Base-by-base conservation (phyloP, 2,113 vertebrate genomes). In the Maccullochella peelii region DNA sequence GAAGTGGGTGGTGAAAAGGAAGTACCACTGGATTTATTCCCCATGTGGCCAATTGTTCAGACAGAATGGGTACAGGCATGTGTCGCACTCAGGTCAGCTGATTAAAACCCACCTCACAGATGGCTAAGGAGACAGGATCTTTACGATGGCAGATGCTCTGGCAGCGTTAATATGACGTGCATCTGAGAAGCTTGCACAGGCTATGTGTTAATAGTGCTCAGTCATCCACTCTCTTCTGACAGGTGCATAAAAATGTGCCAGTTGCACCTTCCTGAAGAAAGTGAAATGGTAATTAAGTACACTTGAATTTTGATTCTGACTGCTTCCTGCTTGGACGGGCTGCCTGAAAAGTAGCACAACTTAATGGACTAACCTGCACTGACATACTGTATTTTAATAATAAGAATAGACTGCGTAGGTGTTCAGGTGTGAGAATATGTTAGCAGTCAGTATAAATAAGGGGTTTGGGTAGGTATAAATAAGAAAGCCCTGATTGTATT, bases 61-160 rank as follows among this genome's bases (percentile, higher is more conserved):
- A 77, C 57, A 80, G 30, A 79, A 47, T 77, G 36, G 36, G 52
- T 10, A 25, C 7, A 76, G 73, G 77, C 55, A 15, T 74, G 73
- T 71, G 86, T 27, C 72, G 21, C 15, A 23, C 23, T 83, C 55
- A 36, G 54, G n/a, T 83, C 75, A 82, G 73, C 85, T 79, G 63
- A 88, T 90, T 89, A 75, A 88, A 88, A 50, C 38, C 52, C 75
- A 65, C 63, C 38, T 79, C 79, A 82, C 89, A 91, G 86, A 92
- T 73, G 69, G 73, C 42, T 84, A 63, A 83, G 63, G 70, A 87
- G 67, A 50, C 38, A 20, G 61, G 62, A 88, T 73, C 79, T 83
- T 74, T 57, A 70, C 30, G 9, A 4, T 9, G 25, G 52, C 88
- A 91, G 82, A 91, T 86, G 88, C 88, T 88, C 68, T 30, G 9